A percentile compares a stretch with the other conserved stretches of the same genome.
These are phyloP conservation scores for Morinoia aosen DNA, from an alignment of 2,888 invertebrate species.

Conservation along the genomic window DNA sequence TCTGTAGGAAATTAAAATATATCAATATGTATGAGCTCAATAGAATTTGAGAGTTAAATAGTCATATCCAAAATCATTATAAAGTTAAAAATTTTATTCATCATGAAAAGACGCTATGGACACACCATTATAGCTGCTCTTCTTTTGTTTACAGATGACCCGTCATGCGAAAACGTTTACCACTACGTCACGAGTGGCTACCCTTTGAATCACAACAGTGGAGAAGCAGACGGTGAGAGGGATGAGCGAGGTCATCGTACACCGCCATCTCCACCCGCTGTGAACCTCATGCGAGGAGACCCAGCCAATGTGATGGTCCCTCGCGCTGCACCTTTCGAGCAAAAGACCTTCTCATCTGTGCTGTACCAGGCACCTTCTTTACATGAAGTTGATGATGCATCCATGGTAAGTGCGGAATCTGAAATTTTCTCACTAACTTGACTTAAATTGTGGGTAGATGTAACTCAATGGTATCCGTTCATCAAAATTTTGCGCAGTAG, in stretches of 20 bases:
- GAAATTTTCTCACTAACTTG: background rate
- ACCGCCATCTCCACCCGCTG: background rate
- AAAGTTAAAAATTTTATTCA: too few species aligned
- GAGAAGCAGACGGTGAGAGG: background rate
- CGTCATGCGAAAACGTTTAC: conserved; percentile 15
- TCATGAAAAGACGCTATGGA: too few species aligned
- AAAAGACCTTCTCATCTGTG: conserved; percentile 44
- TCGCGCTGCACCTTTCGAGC: background rate
- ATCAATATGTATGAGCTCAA: too few species aligned
- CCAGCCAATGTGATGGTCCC: background rate
- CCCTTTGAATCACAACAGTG: background rate
- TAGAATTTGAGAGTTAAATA: too few species aligned
- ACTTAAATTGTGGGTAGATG: too few species aligned
- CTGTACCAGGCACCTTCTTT: conserved; percentile 46
- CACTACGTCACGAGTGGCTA: conserved; percentile 47
- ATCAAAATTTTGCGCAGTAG: too few species aligned
- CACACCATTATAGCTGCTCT: too few species aligned
- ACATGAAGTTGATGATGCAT: conserved; percentile 53
- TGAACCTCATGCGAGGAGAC: background rate
- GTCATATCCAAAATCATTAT: too few species aligned
- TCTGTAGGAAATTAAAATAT: too few species aligned
- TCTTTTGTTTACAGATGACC: background rate
- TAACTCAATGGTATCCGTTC: too few species aligned
- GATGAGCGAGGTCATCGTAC: background rate
- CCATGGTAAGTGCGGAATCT: background rate